These are phyloP conservation scores for Thereva nobilitata DNA, from an alignment of 2,888 invertebrate species.

Conservation along the genomic window DNA sequence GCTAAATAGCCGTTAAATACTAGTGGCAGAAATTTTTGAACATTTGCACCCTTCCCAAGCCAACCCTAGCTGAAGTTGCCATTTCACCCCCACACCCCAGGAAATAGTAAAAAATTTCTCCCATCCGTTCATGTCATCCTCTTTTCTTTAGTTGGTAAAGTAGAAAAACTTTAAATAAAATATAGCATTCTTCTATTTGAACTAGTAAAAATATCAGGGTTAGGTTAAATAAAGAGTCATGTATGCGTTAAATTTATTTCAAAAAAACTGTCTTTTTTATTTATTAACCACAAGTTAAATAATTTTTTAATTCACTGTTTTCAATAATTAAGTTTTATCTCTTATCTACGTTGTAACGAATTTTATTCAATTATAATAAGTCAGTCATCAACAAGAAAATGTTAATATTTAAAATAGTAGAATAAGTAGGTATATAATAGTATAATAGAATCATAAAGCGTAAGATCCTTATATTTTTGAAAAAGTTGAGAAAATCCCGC, in stretches of 20 bases:
- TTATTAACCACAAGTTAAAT: constrained; percentile 30
- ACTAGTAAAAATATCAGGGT: no score
- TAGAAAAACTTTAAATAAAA: no score
- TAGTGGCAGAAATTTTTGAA: no score
- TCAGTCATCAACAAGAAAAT: constrained; percentile 30
- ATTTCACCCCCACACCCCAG: no score
- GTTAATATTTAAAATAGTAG: constrained; percentile 7
- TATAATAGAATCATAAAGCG: constrained; percentile 28
- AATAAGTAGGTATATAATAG: constrained; percentile 7
- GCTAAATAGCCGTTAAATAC: no score
- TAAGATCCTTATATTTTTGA: constrained; percentile 14
- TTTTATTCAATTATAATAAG: constrained; percentile 22
- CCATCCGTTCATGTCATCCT: no score
- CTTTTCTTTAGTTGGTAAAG: no score
- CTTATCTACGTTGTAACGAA: constrained; percentile 31
- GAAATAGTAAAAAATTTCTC: no score
- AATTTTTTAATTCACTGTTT: constrained; percentile 13
- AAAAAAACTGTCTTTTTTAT: constrained; percentile 21
- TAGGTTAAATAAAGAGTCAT: neutral
- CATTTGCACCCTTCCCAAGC: no score
- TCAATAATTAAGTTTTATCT: constrained; percentile 20
- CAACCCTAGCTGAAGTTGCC: no score
- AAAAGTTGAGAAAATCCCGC: constrained; percentile 23
- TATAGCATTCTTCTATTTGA: no score
- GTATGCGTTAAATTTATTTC: constrained; percentile 31